Conservation (phyloP, 1,140 invertebrate genomes). For the Cotesia glomerata region DNA sequence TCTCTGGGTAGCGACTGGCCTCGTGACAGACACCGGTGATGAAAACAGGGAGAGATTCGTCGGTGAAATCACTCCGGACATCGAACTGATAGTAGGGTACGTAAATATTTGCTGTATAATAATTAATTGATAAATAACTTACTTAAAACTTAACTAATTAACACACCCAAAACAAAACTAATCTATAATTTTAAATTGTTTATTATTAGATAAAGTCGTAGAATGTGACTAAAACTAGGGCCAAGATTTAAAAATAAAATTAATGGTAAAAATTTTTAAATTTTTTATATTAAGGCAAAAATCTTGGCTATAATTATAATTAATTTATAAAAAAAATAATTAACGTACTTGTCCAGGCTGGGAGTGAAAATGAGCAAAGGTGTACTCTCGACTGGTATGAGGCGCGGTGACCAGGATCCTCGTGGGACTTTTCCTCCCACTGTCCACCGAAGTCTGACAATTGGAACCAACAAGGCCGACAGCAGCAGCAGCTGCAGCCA, state of each 20-base stretch:
- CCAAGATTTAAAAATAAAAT: too few relatives aligned
- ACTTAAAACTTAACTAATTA: background rate
- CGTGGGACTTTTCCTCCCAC: slow-evolving; percentile 59
- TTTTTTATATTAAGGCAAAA: too few relatives aligned
- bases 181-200: background rate
- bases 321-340: background rate
- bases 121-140: slow-evolving; percentile 19
- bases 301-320: background rate
- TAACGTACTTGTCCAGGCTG: slow-evolving; percentile 84
- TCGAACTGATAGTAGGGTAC: slow-evolving; percentile 82
- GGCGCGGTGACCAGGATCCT: slow-evolving; percentile 60
- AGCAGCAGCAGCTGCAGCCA: slow-evolving; percentile 46
- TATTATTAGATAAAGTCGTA: background rate
- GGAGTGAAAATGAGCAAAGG: slow-evolving; percentile 89
- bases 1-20: slow-evolving; percentile 67
- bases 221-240: background rate
- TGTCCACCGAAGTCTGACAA: slow-evolving; percentile 62
- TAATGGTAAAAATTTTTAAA: too few relatives aligned
- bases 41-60: slow-evolving; percentile 88
- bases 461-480: slow-evolving; percentile 60
- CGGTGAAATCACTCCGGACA: slow-evolving; percentile 87
- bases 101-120: slow-evolving; percentile 79
- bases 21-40: slow-evolving; percentile 77
- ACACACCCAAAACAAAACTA: background rate
- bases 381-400: slow-evolving; percentile 74